Evolutionary conservation across 2,113 vertebrate species (phyloP).

Genomic region (Dendropsophus ebraccatus): DNA sequence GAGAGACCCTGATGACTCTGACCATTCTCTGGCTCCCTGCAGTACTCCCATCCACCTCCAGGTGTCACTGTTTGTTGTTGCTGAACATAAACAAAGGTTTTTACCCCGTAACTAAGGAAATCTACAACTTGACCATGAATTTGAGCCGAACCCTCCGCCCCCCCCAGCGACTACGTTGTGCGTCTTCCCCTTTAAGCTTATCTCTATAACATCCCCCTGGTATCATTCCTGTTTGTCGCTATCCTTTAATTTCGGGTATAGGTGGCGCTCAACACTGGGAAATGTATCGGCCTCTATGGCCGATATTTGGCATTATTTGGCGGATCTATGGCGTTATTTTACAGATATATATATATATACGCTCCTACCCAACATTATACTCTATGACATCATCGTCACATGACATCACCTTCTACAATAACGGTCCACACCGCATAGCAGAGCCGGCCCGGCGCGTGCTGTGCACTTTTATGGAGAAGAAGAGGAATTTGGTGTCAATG

Average conservation of each 20-base stretch:
- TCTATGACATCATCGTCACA: too few relatives aligned
- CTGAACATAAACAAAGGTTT: not conserved
- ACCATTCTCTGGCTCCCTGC: not conserved
- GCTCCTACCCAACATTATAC: too few relatives aligned
- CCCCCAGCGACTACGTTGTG: too few relatives aligned
- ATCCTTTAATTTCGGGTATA: not conserved
- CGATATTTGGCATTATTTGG: too few relatives aligned
- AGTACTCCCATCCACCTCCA: not conserved
- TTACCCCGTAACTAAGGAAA: not conserved
- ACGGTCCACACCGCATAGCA: not conserved
- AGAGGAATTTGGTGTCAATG: not conserved
- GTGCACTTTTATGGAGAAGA: not conserved
- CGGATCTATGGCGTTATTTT: not conserved
- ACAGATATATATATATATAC: too few relatives aligned
- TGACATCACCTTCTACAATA: not conserved
- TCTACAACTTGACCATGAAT: not conserved
- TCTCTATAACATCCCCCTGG: too few relatives aligned
- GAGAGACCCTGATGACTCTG: too few relatives aligned
- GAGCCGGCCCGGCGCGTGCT: not conserved
- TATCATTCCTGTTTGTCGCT: not conserved
- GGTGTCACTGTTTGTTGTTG: not conserved
- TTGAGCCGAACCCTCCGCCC: too few relatives aligned
- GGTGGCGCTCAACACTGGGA: not conserved
- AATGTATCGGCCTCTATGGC: not conserved
- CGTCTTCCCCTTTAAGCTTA: too few relatives aligned